These are phyloP conservation scores for Xenopus petersii DNA, from an alignment of 2,797 vertebrate species.

Conservation along the genomic window DNA sequence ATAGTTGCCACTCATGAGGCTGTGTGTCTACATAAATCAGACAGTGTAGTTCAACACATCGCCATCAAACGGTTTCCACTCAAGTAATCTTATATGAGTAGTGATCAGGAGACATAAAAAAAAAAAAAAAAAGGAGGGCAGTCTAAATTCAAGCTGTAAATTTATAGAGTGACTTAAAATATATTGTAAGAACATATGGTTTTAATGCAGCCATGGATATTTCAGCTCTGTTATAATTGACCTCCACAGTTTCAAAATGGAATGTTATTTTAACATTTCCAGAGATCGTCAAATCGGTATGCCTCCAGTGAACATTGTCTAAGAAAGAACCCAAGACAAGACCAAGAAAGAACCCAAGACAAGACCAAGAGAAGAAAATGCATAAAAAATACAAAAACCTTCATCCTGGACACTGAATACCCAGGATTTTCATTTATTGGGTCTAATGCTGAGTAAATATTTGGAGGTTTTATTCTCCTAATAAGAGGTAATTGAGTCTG, in stretches of 20 bases:
- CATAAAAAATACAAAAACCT: too few species aligned
- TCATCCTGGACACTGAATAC: too few species aligned
- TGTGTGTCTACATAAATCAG: not conserved
- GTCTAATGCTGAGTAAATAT: too few species aligned
- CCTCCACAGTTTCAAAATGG: constrained; percentile 1
- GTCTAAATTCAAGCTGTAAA: constrained; percentile 3
- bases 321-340: too few species aligned
- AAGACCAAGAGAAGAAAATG: too few species aligned
- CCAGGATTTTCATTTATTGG: too few species aligned
- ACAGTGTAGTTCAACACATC: not conserved
- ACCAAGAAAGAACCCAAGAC: too few species aligned
- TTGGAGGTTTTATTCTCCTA: too few species aligned
- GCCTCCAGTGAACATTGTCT: too few species aligned
- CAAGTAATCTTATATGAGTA: constrained; percentile 1
- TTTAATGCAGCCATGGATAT: constrained; percentile 10
- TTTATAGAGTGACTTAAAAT: constrained; percentile 6
- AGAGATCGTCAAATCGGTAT: not conserved
- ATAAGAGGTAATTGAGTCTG: too few species aligned
- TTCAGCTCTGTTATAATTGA: constrained; percentile 5
- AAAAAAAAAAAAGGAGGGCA: not conserved
- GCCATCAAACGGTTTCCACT: not conserved
- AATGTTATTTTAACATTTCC: constrained; percentile 27
- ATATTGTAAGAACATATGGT: constrained; percentile 28
- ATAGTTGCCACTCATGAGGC: not conserved
- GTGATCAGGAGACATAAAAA: not conserved